A percentile compares a stretch with the other conserved stretches of the same genome.
These are phyloP conservation scores for Ormyrus labotus DNA, from an alignment of 2,888 invertebrate genomes.

Conservation along the genomic window DNA sequence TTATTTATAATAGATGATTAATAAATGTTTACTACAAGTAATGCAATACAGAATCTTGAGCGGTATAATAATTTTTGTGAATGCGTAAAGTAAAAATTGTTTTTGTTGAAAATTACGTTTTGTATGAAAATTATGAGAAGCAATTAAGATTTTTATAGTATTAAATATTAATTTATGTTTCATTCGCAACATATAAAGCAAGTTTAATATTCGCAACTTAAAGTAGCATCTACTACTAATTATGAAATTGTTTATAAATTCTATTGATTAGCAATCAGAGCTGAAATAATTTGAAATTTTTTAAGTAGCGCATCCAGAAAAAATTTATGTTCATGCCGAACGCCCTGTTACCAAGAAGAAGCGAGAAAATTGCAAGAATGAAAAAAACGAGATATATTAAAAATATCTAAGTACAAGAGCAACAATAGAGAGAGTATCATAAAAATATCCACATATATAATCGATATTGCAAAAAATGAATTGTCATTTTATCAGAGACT, in stretches of 20 bases:
- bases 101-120: too few species aligned
- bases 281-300: constrained; percentile 2
- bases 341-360: constrained; percentile 38
- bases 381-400: constrained; percentile 43
- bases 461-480: constrained; percentile 54
- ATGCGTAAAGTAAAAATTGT: too few species aligned
- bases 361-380: constrained; percentile 43
- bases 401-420: constrained; percentile 32
- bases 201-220: too few species aligned
- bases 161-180: too few species aligned
- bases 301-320: constrained; percentile 14
- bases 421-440: constrained; percentile 49
- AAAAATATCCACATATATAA: constrained; percentile 9
- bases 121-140: too few species aligned
- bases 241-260: constrained; percentile 3
- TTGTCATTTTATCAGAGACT: constrained; percentile 54
- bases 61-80: too few species aligned
- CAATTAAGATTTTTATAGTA: too few species aligned
- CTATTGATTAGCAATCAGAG: background rate
- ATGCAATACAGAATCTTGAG: too few species aligned
- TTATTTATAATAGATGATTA: too few species aligned
- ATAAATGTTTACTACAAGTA: too few species aligned
- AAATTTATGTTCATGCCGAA: constrained; percentile 48
- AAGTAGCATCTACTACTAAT: too few species aligned
- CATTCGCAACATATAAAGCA: too few species aligned